These are phyloP conservation scores for Nomada fabriciana DNA, from an alignment of 2,888 invertebrate species.

Conservation along the genomic window DNA sequence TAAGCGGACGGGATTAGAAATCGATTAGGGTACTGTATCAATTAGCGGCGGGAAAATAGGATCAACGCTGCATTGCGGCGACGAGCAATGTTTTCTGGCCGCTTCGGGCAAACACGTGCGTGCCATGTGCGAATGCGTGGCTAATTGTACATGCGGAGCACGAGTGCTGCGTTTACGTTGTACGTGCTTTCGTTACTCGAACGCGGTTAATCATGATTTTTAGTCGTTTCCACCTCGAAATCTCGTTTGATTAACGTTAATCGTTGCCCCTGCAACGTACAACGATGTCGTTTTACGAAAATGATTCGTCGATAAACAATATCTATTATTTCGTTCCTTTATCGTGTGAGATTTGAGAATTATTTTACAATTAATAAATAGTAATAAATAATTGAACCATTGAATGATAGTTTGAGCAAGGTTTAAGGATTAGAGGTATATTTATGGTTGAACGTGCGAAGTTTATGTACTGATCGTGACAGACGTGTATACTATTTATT, in stretches of 20 bases:
- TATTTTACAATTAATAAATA: too few relatives aligned
- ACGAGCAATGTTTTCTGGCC: conserved; percentile 42
- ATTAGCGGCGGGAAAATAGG: conserved; percentile 33
- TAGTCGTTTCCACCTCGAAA: background rate
- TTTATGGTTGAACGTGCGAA: too few relatives aligned
- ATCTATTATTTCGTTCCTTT: background rate
- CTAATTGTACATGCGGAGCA: conserved; percentile 55
- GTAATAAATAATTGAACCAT: background rate
- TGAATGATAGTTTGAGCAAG: too few relatives aligned
- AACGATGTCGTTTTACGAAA: background rate
- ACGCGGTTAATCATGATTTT: conserved; percentile 15
- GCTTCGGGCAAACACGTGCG: conserved; percentile 69
- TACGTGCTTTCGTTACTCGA: conserved; percentile 14
- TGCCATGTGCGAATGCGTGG: conserved; percentile 67
- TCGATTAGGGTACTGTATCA: conserved; percentile 29
- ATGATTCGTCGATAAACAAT: background rate
- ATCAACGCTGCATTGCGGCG: conserved; percentile 7
- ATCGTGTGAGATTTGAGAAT: background rate
- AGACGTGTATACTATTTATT: too few relatives aligned
- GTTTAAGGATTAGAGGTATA: too few relatives aligned
- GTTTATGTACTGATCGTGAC: too few relatives aligned
- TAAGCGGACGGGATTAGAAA: conserved; percentile 19
- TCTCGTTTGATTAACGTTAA: background rate
- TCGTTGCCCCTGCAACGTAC: background rate
- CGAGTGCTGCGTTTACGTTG: conserved; percentile 37